Percentiles rank a stretch among this genome's conserved stretches.
These are phyloP conservation scores for Pterocles burchelli DNA, from an alignment of 2,113 vertebrate species.

Conservation along the genomic window DNA sequence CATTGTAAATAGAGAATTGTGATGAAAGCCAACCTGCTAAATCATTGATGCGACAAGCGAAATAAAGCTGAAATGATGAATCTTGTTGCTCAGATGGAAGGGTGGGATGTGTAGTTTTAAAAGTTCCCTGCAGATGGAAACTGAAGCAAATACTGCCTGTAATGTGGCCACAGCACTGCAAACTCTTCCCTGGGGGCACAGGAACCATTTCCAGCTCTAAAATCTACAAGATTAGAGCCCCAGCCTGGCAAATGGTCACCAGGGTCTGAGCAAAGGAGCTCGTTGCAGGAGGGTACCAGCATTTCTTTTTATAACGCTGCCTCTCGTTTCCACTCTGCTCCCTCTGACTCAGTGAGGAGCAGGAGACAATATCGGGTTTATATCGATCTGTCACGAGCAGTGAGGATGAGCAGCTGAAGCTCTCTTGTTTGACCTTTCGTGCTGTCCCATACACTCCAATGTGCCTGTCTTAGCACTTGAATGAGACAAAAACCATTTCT, in stretches of 20 bases:
- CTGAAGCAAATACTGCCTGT: background rate
- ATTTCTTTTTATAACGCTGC: background rate
- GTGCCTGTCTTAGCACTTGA: background rate
- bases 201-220: background rate
- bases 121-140: background rate
- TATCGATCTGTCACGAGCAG: background rate
- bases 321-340: background rate
- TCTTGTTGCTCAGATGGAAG: background rate
- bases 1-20: background rate
- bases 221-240: background rate
- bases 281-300: background rate
- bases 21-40: slow-evolving; percentile 41
- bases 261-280: background rate
- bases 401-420: background rate
- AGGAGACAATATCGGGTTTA: background rate
- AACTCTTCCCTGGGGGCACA: background rate
- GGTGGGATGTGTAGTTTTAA: background rate
- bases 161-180: background rate
- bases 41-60: background rate
- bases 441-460: background rate
- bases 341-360: background rate
- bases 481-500: background rate
- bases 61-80: slow-evolving; percentile 32
- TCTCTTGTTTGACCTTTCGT: background rate
- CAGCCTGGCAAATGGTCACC: background rate